phyloP scores from a whole-genome alignment of 2,113 vertebrate species.

The Anarhynchus alexandrinus region DNA sequence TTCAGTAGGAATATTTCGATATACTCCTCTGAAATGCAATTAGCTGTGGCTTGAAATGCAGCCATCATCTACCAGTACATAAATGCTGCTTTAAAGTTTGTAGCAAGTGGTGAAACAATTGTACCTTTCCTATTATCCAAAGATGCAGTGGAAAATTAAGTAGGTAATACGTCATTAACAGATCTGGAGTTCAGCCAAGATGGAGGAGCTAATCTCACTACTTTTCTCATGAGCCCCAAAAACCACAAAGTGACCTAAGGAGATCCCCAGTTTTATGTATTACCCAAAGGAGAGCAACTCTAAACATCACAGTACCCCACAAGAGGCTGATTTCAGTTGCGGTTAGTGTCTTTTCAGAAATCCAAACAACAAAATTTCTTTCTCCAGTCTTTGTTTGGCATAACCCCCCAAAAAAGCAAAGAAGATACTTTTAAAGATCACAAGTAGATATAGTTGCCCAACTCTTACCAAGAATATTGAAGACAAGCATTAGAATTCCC shows the following conservation, averaged over 20 bases:
- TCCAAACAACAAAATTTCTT: neutral
- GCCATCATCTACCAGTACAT: neutral
- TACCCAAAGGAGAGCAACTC: neutral
- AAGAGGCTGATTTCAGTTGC: neutral
- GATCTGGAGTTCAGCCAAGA: neutral
- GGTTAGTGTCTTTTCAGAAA: neutral
- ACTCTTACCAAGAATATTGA: neutral
- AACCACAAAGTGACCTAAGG: neutral
- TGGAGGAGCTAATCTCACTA: neutral
- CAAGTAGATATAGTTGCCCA: neutral
- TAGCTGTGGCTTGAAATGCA: neutral
- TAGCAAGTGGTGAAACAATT: neutral
- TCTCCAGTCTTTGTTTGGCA: neutral
- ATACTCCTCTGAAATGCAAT: neutral
- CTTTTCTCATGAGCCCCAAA: neutral
- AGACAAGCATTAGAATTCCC: neutral
- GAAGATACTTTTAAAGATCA: neutral
- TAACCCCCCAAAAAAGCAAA: fast-evolving
- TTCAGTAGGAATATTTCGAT: neutral
- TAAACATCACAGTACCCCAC: neutral
- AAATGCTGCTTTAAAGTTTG: neutral
- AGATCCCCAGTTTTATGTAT: neutral
- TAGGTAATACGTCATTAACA: neutral
- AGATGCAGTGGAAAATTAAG: neutral
- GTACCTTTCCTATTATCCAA: neutral